These are phyloP conservation scores for Kryptolebias marmoratus DNA, from an alignment of 2,113 vertebrate genomes.

Conservation along the genomic window DNA sequence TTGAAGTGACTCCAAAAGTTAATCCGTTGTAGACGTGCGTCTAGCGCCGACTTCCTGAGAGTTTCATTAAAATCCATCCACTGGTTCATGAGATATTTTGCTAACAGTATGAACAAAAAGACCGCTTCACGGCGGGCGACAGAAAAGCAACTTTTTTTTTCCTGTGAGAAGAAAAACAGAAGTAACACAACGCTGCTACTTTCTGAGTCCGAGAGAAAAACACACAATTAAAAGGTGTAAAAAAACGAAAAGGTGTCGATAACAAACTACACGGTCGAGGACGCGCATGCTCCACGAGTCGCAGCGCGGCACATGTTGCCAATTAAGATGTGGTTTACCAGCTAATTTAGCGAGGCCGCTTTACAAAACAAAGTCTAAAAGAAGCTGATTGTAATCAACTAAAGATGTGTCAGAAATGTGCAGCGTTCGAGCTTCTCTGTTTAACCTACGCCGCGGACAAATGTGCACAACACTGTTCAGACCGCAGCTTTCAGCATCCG, in stretches of 20 bases:
- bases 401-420: conserved; percentile 64
- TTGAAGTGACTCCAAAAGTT: no score
- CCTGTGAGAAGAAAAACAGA: not conserved
- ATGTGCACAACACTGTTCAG: conserved; percentile 21
- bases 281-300: conserved; percentile 18
- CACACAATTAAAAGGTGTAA: conserved; percentile 29
- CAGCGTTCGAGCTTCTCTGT: conserved; percentile 28
- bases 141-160: not conserved
- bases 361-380: conserved; percentile 52
- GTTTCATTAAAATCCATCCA: no score
- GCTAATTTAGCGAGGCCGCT: conserved; percentile 66
- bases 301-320: conserved; percentile 50
- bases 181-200: conserved; percentile 3
- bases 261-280: conserved; percentile 25
- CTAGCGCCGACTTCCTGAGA: no score
- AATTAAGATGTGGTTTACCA: conserved; percentile 72
- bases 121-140: no score
- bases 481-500: conserved; percentile 40
- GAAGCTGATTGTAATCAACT: conserved; percentile 61
- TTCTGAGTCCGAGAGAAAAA: conserved; percentile 25
- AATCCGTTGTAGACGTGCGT: no score
- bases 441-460: conserved; percentile 40
- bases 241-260: conserved; percentile 23
- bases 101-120: no score
- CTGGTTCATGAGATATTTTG: no score